These are phyloP conservation scores for Mizuhopecten yessoensis DNA, from an alignment of 1,140 invertebrate species.

Conservation along the genomic window DNA sequence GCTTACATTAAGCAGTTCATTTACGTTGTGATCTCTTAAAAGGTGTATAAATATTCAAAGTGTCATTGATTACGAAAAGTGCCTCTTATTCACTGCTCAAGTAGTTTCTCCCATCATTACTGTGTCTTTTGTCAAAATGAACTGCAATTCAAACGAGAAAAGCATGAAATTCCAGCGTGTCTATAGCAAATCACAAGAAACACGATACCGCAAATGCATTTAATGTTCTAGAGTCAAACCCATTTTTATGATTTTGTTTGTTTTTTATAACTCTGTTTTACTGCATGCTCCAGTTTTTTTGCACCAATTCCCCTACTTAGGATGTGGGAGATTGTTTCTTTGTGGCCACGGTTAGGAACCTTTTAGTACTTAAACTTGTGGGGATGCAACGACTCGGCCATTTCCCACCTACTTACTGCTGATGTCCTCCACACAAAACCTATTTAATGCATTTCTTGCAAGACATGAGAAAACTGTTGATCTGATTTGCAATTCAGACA, in stretches of 20 bases:
- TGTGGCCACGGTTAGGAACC: no score
- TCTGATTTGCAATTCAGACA: no score
- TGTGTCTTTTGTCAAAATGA: constrained; percentile 32
- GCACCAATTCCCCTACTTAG: no score
- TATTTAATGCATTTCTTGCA: no score
- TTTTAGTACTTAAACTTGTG: no score
- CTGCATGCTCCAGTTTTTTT: neutral
- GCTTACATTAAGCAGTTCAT: constrained; percentile 3
- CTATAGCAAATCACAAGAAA: neutral
- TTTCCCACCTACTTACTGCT: no score
- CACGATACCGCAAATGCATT: neutral
- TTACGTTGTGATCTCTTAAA: neutral
- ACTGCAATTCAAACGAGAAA: constrained; percentile 19
- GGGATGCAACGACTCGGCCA: no score
- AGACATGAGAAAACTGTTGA: no score
- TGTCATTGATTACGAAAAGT: constrained; percentile 12
- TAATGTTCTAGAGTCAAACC: neutral
- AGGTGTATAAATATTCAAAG: constrained; percentile 29
- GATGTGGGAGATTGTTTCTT: no score
- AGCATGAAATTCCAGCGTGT: neutral
- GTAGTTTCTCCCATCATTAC: constrained; percentile 25
- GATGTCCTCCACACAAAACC: no score
- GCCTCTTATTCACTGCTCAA: neutral
- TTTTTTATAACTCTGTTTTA: neutral
- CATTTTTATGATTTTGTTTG: neutral